These are phyloP conservation scores for Drosophila antonietae DNA, from an alignment of 2,888 invertebrate species.

Conservation along the genomic window DNA sequence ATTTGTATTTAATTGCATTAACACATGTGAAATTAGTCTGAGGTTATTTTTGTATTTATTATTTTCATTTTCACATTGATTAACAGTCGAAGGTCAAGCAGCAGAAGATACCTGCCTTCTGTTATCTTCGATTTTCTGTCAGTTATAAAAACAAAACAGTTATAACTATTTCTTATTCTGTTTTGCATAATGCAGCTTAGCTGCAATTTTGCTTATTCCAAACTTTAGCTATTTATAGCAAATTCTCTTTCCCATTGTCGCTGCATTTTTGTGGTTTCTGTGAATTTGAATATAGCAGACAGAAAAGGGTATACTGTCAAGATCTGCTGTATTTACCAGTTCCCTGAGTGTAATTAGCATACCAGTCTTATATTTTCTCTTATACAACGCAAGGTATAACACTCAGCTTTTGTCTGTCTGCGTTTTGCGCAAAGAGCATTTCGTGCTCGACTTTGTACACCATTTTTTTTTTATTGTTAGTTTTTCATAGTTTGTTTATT, in stretches of 20 bases:
- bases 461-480: neutral
- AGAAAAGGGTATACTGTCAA: constrained; percentile 9
- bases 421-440: constrained; percentile 20
- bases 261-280: constrained; percentile 65
- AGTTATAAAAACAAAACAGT: neutral
- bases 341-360: neutral
- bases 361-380: neutral
- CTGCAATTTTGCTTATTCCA: constrained; percentile 12
- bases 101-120: neutral
- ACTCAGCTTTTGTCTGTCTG: neutral
- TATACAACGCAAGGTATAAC: neutral
- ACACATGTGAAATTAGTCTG: neutral
- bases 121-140: constrained; percentile 3
- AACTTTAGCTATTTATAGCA: constrained; percentile 19
- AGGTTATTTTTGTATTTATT: neutral
- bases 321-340: neutral
- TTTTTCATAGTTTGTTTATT: constrained; percentile 1
- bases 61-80: neutral
- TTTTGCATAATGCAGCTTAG: constrained; percentile 49
- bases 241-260: constrained; percentile 8
- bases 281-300: constrained; percentile 11
- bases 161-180: neutral
- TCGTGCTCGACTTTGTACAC: constrained; percentile 3
- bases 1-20: constrained; percentile 10
- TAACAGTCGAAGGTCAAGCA: constrained; percentile 1